Base-by-base conservation (phyloP, 1,140 invertebrate genomes). In the Pseudachorutes palmiensis region DNA sequence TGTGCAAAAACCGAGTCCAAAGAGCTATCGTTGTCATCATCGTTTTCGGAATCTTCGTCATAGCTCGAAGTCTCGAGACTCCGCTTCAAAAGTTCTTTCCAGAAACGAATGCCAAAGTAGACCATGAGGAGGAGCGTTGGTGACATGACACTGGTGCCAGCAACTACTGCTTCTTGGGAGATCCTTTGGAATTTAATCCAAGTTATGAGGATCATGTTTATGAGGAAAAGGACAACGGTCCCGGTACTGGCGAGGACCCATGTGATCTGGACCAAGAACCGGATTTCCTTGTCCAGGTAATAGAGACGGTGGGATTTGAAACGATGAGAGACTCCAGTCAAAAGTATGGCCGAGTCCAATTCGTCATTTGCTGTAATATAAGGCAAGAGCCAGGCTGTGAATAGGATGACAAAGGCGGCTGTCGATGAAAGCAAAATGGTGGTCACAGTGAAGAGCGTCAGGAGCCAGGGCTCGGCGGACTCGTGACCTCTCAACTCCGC, bases 121-220 rank as follows among this genome's bases (percentile, higher is more conserved):
- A 30, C 28, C 33, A 66, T 30, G 2, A 29, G 57, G 2, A 66
- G 19, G 2, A 66, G 12, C 24, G 32, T 32, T 3, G 32, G 16
- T 3, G 49, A 31, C 2, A 66, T 24, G 3, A 64, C 28, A 14
- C 14, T 41, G 2, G 31, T 22, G 29, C 28, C 65, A 22, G 28
- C 32, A 9, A 24, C 9, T 61, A 28, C 29, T 2, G 31, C 65
- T 2, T 16, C 19, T 2, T 29, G 3, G 9, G 65, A 32, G 28
- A 60, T 22, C 14, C 31, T n/a, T 29, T 3, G 12, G 28, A 77
- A 77, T 66, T 77, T 76, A 12, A 77, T 72, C 81, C 82, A 85
- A 70, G 80, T 82, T 2, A 86, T 77, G 2, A 86, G 76, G 5
- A 80, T 82, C 55, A 86, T 82, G 75, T 86, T 84, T 14, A 82